Conservation (phyloP, 2,888 invertebrate species). For the Eupeodes luniger region DNA sequence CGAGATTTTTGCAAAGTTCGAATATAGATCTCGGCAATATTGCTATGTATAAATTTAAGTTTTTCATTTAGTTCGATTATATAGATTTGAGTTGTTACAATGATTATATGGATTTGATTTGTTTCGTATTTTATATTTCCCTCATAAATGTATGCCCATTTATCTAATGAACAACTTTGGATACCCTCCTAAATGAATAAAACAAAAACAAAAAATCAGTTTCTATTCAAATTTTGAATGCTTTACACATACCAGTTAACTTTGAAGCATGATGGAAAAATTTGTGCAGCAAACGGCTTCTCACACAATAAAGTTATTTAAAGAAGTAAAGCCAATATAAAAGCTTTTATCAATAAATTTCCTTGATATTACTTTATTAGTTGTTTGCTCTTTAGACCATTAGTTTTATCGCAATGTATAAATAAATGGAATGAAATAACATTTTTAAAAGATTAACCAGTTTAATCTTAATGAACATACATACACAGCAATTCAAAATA, state of each 20-base stretch:
- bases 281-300: neutral
- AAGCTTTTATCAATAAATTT: neutral
- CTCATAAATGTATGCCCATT: neutral
- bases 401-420: no score
- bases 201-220: neutral
- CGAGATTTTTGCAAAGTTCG: no score
- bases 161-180: neutral
- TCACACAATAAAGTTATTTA: neutral
- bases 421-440: no score
- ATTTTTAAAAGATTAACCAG: neutral
- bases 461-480: neutral
- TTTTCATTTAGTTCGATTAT: no score
- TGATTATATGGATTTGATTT: no score
- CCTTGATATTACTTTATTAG: no score
- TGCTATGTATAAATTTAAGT: no score
- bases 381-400: no score
- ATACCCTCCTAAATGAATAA: neutral
- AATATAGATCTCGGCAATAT: no score
- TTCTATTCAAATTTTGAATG: neutral
- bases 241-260: neutral
- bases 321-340: neutral
- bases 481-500: neutral
- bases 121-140: neutral
- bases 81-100: no score
- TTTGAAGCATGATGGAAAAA: slow-evolving; percentile 8